Evolutionary conservation across 2,888 invertebrate genomes (phyloP), one percentile per base, ranked within the genome.

Genomic region (Rhaphigaster nebulosa): DNA sequence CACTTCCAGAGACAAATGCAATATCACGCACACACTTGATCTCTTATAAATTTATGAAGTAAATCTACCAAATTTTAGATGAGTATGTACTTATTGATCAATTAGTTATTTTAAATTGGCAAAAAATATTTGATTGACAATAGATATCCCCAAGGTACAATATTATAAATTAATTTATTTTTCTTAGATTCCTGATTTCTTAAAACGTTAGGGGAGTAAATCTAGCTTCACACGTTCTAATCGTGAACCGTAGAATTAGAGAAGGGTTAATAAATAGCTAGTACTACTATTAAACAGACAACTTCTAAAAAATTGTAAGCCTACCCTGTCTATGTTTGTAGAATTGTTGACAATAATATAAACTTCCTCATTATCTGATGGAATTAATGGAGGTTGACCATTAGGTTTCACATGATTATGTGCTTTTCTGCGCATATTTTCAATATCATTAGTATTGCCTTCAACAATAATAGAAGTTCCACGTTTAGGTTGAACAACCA

Each of bases 391-490:
- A 45, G 92, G 92, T 87, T 92, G 92, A 1, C 92, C 92, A 87
- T 92, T 92, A 52, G 91, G 90, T 92, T 92, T 92, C 76, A 87
- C 88, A 88, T 89, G 91, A 52, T 90, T 90, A 45, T 87, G 70
- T 80, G 70, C 41, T 52, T 90, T 56, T 29, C 41, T 91, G n/a
- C 80, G 90, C 50, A 88, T 76, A 70, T 91, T 76, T 87, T 93
- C 93, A 41, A 93, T 92, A 50, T 94, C 94, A 90, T 93, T 92
- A 56, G 93, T 94, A 26, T 94, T 94, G 13, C 94, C 94, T 91
- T 95, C 94, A 76, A 95, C 93, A 84, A 94, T 93, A 92, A 95
- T 94, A 13, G 94, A 94, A 41, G 94, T 94, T 18, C 90, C 88
- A 70, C 91, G 90, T 15, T 89, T 89, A 15, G 89, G 89, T 87